Evolutionary conservation across 2,113 vertebrate genomes (phyloP), one percentile per base, ranked within the genome.

Genomic region (Anguilla japonica): DNA sequence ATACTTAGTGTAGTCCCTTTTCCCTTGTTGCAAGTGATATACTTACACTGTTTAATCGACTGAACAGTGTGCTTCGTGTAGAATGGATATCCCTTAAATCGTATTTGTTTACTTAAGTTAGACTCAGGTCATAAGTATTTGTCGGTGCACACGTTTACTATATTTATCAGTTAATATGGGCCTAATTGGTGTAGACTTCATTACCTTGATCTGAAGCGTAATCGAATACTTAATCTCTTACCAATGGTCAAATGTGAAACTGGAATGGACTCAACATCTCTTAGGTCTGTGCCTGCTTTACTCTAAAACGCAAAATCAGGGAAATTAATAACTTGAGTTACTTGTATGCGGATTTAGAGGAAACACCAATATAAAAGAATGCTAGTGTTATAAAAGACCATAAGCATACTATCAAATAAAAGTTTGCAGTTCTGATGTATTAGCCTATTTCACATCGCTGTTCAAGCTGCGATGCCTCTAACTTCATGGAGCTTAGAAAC

Each of bases 1-100:
- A 92, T 91, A 5, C 87, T 88, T 88, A 91, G 89, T 92, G 26
- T 43, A 85, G 71, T 75, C 71, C 60, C 43, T 4, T 83, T 86
- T 86, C 80, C 83, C 81, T 90, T 83, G 40, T 89, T 75, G 5
- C 8, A 14, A 84, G 15, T 71, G 39, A 71, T 26, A 84, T 71
- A 84, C 71, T 84, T 60, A 34, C 60, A 84, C 40, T 15, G 56
- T 71, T 67, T 84, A 7, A 60, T 84, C 41, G 20, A 41, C 34
- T 34, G 57, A 83, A 29, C 63, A 34, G 41, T 41, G 57, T 39
- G 57, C 60, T 84, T 60, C n/a, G 41, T 67, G 41, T 53, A 46
- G 40, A 34, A 75, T 75, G 71, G 71, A 75, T 75, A 75, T 34
- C 9, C 20, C 60, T 8, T 75, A 75, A 75, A 75, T n/a, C n/a